These are phyloP conservation scores for Ctenosaura bakeri DNA, from an alignment of 2,797 vertebrate genomes.

Conservation along the genomic window DNA sequence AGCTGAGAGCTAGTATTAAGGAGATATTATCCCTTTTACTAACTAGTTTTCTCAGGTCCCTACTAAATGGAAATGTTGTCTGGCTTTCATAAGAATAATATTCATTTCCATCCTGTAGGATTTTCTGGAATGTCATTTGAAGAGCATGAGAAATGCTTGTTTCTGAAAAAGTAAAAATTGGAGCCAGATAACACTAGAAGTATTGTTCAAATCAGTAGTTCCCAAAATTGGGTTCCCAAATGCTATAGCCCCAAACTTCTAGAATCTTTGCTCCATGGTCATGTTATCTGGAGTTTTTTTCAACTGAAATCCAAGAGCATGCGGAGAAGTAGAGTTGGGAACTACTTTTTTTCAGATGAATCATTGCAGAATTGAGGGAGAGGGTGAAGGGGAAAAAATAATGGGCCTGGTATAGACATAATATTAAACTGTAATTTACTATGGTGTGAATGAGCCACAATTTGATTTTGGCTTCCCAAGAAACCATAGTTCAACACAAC, in stretches of 20 bases:
- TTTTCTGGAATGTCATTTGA: background rate
- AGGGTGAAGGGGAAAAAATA: background rate
- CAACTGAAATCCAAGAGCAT: too few species aligned
- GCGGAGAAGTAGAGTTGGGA: too few species aligned
- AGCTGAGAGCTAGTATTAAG: background rate
- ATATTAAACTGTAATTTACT: background rate
- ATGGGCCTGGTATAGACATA: background rate
- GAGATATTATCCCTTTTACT: background rate
- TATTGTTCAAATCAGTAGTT: background rate
- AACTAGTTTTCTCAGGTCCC: background rate
- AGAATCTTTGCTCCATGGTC: too few species aligned
- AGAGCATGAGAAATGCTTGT: background rate
- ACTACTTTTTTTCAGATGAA: too few species aligned
- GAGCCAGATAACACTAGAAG: background rate
- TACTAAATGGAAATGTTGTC: background rate
- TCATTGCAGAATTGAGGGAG: background rate
- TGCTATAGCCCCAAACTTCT: too few species aligned
- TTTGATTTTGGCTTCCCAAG: background rate
- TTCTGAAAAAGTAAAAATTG: background rate
- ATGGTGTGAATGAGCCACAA: background rate
- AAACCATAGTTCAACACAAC: background rate
- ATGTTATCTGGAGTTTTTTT: too few species aligned
- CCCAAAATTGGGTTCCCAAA: too few species aligned
- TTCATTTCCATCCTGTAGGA: background rate
- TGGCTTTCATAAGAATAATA: background rate